A percentile compares a stretch with the other conserved stretches of the same genome.
phyloP scores from a whole-genome alignment of 2,113 vertebrate species.

The Tragelaphus imberbis region DNA sequence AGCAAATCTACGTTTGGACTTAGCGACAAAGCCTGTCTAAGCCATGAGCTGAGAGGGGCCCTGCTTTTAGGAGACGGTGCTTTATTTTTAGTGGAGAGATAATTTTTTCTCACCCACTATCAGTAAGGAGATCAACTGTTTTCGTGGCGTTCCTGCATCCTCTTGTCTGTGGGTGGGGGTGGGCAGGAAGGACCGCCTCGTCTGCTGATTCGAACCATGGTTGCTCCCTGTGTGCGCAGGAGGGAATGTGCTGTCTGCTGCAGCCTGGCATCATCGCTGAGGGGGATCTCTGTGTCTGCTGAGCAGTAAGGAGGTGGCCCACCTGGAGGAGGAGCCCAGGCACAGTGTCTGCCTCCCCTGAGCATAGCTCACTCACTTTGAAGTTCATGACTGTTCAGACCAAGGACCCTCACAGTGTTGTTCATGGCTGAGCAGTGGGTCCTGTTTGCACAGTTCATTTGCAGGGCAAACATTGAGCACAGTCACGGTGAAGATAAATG shows the following conservation, averaged over 20 bases:
- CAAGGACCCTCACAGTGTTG: background rate
- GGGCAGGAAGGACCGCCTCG: background rate
- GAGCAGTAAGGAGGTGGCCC: background rate
- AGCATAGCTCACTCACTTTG: background rate
- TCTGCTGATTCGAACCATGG: background rate
- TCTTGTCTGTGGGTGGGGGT: background rate
- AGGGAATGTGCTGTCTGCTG: background rate
- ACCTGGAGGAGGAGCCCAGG: background rate
- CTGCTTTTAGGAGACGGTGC: conserved; percentile 6
- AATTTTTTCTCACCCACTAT: background rate
- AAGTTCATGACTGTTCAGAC: conserved; percentile 28
- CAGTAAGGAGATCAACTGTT: background rate
- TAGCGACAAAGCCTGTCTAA: background rate
- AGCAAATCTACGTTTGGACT: background rate
- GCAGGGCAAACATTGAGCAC: conserved; percentile 26
- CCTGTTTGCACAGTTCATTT: conserved; percentile 45
- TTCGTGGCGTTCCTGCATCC: background rate
- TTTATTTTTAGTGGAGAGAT: conserved; percentile 27
- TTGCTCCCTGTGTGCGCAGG: background rate
- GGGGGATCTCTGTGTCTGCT: background rate
- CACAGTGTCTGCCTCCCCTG: background rate
- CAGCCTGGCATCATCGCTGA: background rate
- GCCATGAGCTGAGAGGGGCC: background rate
- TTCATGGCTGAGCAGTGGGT: background rate
- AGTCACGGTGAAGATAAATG: background rate